phyloP scores from a whole-genome alignment of 2,888 invertebrate genomes.

The Steinernema hermaphroditum region DNA sequence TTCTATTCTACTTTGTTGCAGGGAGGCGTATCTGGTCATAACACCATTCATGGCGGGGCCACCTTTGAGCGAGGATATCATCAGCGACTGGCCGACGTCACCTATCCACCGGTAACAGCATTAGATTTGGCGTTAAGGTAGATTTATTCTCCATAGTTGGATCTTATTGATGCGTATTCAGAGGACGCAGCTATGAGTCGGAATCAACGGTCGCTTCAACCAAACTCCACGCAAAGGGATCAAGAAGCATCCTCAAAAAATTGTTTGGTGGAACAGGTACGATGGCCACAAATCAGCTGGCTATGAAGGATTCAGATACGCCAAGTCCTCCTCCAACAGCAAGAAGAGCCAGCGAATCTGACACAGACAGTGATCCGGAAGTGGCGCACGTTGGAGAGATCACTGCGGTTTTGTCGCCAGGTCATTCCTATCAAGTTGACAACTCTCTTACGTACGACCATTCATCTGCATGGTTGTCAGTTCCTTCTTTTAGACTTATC shows the following conservation, averaged over 20 bases:
- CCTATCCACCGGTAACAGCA: slow-evolving; percentile 4
- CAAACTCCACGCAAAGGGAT: neutral
- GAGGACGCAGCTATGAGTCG: slow-evolving; percentile 15
- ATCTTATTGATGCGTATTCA: neutral
- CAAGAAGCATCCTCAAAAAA: slow-evolving; percentile 4
- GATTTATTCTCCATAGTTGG: too few species aligned
- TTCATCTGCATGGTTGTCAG: neutral
- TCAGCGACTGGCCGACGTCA: slow-evolving; percentile 16
- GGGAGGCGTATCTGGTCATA: slow-evolving; percentile 19
- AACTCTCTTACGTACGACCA: neutral
- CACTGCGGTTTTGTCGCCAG: neutral
- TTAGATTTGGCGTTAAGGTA: neutral
- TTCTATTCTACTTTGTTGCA: neutral
- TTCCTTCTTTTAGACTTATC: neutral
- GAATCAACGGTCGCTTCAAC: neutral
- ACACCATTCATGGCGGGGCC: slow-evolving; percentile 10
- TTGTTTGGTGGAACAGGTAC: neutral
- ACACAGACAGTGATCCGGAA: neutral
- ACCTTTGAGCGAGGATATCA: slow-evolving; percentile 5
- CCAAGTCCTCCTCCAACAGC: neutral
- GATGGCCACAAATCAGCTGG: neutral
- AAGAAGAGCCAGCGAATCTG: neutral
- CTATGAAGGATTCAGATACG: neutral
- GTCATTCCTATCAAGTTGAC: neutral
- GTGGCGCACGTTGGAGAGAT: neutral